phyloP scores from a whole-genome alignment of 1,140 invertebrate species.

The Drosophila orosa region DNA sequence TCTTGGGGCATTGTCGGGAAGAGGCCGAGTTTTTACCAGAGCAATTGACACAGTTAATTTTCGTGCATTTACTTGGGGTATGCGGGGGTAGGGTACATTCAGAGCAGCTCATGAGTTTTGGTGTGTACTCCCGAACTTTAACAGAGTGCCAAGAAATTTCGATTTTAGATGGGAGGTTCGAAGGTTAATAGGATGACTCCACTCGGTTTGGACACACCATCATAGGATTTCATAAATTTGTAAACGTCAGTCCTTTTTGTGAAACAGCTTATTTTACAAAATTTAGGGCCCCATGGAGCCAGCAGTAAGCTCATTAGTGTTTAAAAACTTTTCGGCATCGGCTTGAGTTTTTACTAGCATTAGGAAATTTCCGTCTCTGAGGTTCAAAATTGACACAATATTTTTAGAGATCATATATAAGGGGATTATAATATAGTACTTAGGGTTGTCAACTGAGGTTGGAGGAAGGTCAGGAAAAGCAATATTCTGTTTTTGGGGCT shows the following conservation, averaged over 20 bases:
- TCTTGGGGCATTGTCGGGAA: slow-evolving; percentile 5
- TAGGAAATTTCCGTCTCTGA: too few species aligned
- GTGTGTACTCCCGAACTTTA: slow-evolving; percentile 14
- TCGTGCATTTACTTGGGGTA: neutral
- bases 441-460: too few species aligned
- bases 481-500: too few species aligned
- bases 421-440: too few species aligned
- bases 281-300: slow-evolving; percentile 2
- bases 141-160: slow-evolving; percentile 11
- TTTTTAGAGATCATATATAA: neutral
- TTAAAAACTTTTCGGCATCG: neutral
- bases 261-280: slow-evolving; percentile 1
- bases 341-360: neutral
- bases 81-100: neutral
- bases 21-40: neutral
- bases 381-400: too few species aligned
- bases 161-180: slow-evolving; percentile 1
- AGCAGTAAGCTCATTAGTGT: neutral
- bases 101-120: neutral
- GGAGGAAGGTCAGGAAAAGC: too few species aligned
- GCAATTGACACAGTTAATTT: neutral
- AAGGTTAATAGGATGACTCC: neutral
- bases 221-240: slow-evolving; percentile 7
- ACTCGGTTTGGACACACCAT: slow-evolving; percentile 10
- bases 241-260: neutral